Base-by-base conservation (phyloP, 1,140 invertebrate species). In the Acromyrmex heyeri region DNA sequence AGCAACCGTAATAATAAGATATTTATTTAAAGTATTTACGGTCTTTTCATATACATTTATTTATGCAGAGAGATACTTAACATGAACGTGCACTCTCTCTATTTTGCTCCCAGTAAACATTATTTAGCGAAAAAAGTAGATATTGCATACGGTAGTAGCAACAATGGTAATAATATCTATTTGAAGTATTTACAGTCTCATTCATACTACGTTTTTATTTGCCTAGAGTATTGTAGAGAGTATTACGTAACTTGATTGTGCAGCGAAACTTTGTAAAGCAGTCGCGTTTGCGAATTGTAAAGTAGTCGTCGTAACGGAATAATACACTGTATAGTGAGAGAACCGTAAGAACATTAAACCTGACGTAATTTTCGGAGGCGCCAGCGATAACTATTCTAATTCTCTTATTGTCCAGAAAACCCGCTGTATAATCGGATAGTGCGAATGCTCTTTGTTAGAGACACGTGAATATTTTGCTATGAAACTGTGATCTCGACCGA, bases 371-470 rank as follows among this genome's bases (percentile, higher is more conserved):
- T 77, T 77, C 75, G 57, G 57, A 64, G 57, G 18, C 18, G 18
- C 24, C 57, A 10, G 57, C 24, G 38, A 64, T 34, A 69, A 79
- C 30, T 21, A 67, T 79, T 55, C 8, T 59, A 18, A 18, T 18
- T 7, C 21, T 69, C 18, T 48, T 61, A 50, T 62, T 75, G 38
- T n/a, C n/a, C 61, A 50, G 55, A 64, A 72, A 70, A 30, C 44
- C 53, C 5, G 53, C 18, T 21, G 8, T 27, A 57, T 78, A 90
- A 77, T 73, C 72, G 61, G 53, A 85, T 55, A 57, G 64, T 86
- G 88, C 8, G 73, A 90, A 87, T 85, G 38, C 53, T 48, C 73
- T 87, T 89, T 89, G 88, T 90, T 90, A 65, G 34, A 27, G 24
- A 83, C 88, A 78, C 65, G 72, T 73, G 59, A 16, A 16, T 16